These are phyloP conservation scores for Ormyrus nitidulus DNA, from an alignment of 2,888 invertebrate species.

Conservation along the genomic window DNA sequence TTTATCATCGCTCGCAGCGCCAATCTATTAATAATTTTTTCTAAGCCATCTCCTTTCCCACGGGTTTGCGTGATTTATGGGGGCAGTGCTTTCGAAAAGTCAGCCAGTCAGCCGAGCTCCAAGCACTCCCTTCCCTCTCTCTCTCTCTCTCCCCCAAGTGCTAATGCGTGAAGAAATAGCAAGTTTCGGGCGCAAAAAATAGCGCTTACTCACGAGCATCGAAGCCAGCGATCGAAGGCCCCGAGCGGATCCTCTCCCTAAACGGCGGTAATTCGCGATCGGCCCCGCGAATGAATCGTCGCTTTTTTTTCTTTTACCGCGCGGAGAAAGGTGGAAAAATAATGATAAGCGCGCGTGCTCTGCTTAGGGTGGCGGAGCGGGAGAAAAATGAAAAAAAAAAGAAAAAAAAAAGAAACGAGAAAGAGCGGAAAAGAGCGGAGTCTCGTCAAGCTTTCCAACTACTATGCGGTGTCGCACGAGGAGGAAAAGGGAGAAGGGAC, in stretches of 20 bases:
- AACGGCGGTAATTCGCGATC: no score
- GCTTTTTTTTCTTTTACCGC: no score
- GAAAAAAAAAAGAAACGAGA: background rate
- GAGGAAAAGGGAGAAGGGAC: background rate
- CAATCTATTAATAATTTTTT: no score
- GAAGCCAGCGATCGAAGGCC: background rate
- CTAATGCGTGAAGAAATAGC: background rate
- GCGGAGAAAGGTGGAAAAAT: no score
- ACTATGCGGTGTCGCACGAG: background rate
- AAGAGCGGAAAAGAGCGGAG: background rate
- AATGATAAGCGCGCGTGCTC: no score
- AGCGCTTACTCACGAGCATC: background rate
- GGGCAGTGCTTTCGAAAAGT: background rate
- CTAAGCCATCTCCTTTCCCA: background rate
- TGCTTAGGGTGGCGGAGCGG: background rate
- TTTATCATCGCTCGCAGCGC: no score
- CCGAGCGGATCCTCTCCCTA: no score
- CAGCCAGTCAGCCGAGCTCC: background rate
- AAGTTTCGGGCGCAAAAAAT: background rate
- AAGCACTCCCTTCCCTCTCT: background rate
- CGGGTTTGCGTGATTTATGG: constrained; percentile 20
- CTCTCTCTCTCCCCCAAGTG: no score
- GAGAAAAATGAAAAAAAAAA: constrained; percentile 8
- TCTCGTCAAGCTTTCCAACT: constrained; percentile 32
- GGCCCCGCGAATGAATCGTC: no score